Evolutionary conservation across 2,113 vertebrate species (phyloP).

Genomic region (Pagrus major): DNA sequence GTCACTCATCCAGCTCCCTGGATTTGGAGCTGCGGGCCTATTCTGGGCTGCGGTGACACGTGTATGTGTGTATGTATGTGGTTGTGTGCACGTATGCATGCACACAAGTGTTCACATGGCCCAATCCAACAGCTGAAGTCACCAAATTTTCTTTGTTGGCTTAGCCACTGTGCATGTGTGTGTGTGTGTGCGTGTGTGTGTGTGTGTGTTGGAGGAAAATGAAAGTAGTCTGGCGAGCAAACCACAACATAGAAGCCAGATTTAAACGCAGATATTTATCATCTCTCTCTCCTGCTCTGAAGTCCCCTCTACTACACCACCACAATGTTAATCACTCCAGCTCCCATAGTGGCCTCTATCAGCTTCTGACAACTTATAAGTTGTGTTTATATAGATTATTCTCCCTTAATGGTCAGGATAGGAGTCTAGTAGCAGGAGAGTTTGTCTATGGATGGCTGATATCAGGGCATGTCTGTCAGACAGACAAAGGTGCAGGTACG

Average conservation of each 20-base stretch:
- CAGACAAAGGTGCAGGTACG: not conserved
- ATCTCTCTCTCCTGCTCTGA: conserved; percentile 38
- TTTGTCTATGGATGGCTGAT: not conserved
- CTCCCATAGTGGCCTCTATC: not conserved
- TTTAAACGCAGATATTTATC: conserved; percentile 64
- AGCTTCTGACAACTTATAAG: not conserved
- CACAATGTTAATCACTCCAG: conserved; percentile 25
- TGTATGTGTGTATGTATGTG: conserved; percentile 27
- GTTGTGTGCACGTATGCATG: conserved; percentile 8
- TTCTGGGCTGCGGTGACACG: conserved; percentile 72
- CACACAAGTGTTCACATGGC: conserved; percentile 28
- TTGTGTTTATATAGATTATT: not conserved
- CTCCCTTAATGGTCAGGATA: not conserved
- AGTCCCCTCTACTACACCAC: not conserved
- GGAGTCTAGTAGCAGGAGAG: not conserved
- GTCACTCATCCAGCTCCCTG: conserved; percentile 59
- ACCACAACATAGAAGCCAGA: conserved; percentile 77
- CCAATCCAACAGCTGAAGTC: conserved; percentile 58
- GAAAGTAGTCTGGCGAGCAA: conserved; percentile 71
- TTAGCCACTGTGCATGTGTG: conserved; percentile 14
- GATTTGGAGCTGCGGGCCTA: conserved; percentile 56
- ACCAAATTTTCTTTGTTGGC: conserved; percentile 28
- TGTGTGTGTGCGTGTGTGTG: conserved; percentile 46
- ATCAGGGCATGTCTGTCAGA: not conserved
- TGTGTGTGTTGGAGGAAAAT: conserved; percentile 73